Percentiles rank a stretch among this genome's conserved stretches.
phyloP scores from a whole-genome alignment of 2,888 invertebrate genomes.

The Cynaeus angustus region DNA sequence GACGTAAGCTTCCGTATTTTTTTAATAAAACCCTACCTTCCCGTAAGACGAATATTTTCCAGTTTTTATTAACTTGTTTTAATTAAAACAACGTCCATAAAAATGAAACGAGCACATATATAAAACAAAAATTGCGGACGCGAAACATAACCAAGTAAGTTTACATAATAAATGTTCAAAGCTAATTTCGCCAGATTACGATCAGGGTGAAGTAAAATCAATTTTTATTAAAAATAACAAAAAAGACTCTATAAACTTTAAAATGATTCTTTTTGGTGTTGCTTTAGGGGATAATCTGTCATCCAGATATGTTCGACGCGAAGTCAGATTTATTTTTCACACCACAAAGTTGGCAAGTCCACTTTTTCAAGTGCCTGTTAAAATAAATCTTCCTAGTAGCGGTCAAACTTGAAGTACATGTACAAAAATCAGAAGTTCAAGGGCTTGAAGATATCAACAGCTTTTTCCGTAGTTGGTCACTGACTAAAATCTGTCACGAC shows the following conservation, averaged over 20 bases:
- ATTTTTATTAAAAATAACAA: not conserved
- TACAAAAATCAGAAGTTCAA: slow-evolving; percentile 15
- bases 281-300: not conserved
- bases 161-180: not conserved
- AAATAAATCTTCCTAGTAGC: not conserved
- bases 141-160: not conserved
- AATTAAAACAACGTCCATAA: slow-evolving; percentile 30
- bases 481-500: slow-evolving; percentile 38
- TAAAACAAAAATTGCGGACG: slow-evolving; percentile 16
- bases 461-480: slow-evolving; percentile 8
- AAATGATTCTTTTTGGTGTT: too few species aligned
- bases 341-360: slow-evolving; percentile 6
- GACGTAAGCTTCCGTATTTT: slow-evolving; percentile 16
- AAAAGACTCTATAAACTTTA: too few species aligned
- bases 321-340: slow-evolving; percentile 6
- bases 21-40: slow-evolving; percentile 22
- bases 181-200: not conserved
- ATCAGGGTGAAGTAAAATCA: not conserved
- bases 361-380: not conserved
- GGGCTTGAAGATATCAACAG: slow-evolving; percentile 23
- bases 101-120: slow-evolving; percentile 24
- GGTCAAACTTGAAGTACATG: not conserved
- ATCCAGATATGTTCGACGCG: not conserved
- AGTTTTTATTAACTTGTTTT: slow-evolving; percentile 33
- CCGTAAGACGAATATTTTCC: slow-evolving; percentile 5